phyloP scores from a whole-genome alignment of 1,140 invertebrate species.

The Thalassaphorura encarpata region DNA sequence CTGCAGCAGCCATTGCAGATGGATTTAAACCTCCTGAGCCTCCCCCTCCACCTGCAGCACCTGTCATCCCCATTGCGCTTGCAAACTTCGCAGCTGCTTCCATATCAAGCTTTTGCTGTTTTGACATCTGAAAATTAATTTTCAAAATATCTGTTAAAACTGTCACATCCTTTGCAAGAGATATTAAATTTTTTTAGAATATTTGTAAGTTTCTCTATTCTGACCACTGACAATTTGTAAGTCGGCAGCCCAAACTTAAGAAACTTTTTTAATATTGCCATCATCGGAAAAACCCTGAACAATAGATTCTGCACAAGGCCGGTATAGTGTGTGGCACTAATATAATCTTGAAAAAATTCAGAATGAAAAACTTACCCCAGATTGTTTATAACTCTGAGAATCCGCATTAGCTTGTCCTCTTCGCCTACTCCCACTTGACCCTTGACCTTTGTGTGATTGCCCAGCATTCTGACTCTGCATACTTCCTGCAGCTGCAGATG shows the following conservation, averaged over 20 bases:
- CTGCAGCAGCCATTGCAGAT: slow-evolving; percentile 67
- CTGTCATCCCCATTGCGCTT: slow-evolving; percentile 32
- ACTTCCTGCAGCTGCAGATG: background rate
- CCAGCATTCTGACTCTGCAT: background rate
- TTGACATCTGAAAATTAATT: slow-evolving; percentile 25
- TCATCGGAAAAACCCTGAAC: no score
- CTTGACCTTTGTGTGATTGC: background rate
- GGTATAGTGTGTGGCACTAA: no score
- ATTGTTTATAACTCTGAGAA: background rate
- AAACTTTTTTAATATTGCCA: no score
- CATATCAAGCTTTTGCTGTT: slow-evolving; percentile 36
- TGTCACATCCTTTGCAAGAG: no score
- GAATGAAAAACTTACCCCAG: background rate
- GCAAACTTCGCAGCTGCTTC: slow-evolving; percentile 35
- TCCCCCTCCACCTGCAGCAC: slow-evolving; percentile 26
- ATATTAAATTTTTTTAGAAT: no score
- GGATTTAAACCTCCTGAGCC: slow-evolving; percentile 22
- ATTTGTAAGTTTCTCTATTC: no score
- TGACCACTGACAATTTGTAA: no score
- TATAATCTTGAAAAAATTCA: no score
- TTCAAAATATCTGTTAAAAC: background rate
- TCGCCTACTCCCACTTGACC: background rate
- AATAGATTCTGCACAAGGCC: no score
- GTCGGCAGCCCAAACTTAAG: no score
- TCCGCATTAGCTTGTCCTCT: background rate